Evolutionary conservation across 2,888 invertebrate genomes (phyloP), one percentile per base, ranked within the genome.

Genomic region (Ctenicera cuprea): DNA sequence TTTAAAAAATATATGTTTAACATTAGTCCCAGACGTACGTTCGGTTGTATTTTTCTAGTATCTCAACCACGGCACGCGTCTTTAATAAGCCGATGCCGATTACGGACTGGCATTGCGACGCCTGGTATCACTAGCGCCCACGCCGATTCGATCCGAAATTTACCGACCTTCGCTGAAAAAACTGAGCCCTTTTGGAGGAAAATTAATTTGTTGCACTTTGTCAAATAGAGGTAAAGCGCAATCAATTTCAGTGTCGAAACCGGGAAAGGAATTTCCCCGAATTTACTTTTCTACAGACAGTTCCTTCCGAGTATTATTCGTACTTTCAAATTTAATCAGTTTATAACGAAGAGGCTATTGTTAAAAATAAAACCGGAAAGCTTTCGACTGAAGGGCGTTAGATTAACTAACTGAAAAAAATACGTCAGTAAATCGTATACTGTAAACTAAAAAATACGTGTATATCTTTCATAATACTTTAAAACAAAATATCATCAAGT

Each of bases 21-120:
- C 8, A 33, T 33, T 33, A 33, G 33, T 33, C 33, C 26, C 33
- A 9, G 33, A 33, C 33, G 33, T 33, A 33, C 33, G 33, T 33
- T 33, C 33, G 33, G 9, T 1, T 33, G 1, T 33, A 33, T 33
- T 33, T 33, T 33, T 33, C 33, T 33, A 5, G 1, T 33, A 8
- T 33, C 9, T 9, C 8, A 33, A 9, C 5, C 33, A 8, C 41
- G 5, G 22, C 9, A 50, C 22, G 22, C 50, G 50, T 11, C 18
- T 20, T 50, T 50, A 22, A 22, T 22, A 50, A 50, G 22, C 50
- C 20, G 50, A 50, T 12, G 50, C 20, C 50, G 22, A 20, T 22
- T 50, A 20, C 50, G 4, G 50, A 50, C 50, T 50, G 50, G 50
- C 50, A 50, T 50, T 22, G 50, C 50, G 50, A 50, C 50, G 50